Percentiles rank a stretch among this genome's conserved stretches.
These are phyloP conservation scores for Diploscapter pachys DNA, from an alignment of 1,140 invertebrate species.

Conservation along the genomic window DNA sequence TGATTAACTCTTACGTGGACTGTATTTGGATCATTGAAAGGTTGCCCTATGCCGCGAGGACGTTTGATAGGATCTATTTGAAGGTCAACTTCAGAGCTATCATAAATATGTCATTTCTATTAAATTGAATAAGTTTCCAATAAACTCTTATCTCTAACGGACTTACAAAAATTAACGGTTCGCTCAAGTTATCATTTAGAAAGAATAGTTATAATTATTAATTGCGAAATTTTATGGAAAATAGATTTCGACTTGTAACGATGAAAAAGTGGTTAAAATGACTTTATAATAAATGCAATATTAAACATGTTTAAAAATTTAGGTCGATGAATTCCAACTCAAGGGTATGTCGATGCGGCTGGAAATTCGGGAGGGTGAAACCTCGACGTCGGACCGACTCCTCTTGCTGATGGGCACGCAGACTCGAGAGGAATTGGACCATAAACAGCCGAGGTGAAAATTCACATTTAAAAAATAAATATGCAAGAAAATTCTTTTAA, in stretches of 20 bases:
- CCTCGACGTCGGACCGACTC: conserved; percentile 33
- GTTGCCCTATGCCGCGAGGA: conserved; percentile 23
- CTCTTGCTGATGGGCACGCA: conserved; percentile 40
- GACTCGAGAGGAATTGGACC: conserved; percentile 25
- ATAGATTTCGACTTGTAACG: too few species aligned
- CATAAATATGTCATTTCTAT: not conserved
- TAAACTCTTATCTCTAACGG: too few species aligned
- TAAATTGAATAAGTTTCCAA: too few species aligned
- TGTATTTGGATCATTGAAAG: conserved; percentile 49
- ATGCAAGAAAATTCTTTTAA: too few species aligned
- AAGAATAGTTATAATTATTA: too few species aligned
- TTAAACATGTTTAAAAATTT: not conserved
- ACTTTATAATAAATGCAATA: too few species aligned
- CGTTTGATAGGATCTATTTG: conserved; percentile 47
- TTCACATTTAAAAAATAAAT: too few species aligned
- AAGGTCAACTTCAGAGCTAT: not conserved
- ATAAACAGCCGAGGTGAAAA: conserved; percentile 26
- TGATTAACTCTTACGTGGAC: conserved; percentile 41
- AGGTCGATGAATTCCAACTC: conserved; percentile 48
- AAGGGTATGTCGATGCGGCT: conserved; percentile 36
- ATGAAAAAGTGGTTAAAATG: too few species aligned
- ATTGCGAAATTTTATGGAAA: too few species aligned
- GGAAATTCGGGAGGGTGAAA: conserved; percentile 41
- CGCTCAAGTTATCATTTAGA: too few species aligned
- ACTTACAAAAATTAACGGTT: too few species aligned